These are phyloP conservation scores for Girardia tigrina DNA, from an alignment of 2,888 invertebrate genomes.

Conservation along the genomic window DNA sequence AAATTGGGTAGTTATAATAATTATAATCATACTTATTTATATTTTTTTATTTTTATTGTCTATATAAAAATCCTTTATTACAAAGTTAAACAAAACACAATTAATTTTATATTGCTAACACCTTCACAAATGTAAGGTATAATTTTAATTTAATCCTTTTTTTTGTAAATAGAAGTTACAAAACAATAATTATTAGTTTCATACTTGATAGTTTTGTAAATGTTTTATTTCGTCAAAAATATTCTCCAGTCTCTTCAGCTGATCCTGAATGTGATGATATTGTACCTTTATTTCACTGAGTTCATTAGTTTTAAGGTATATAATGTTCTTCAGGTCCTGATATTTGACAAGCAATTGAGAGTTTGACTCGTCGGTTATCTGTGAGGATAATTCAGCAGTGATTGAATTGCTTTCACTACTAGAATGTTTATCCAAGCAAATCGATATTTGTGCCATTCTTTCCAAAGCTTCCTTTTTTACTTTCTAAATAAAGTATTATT, in stretches of 20 bases:
- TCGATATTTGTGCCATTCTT: conserved; percentile 10
- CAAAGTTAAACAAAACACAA: no score
- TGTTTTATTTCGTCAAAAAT: not conserved
- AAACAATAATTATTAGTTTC: not conserved
- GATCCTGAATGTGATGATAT: not conserved
- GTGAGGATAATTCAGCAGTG: not conserved
- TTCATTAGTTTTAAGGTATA: conserved; percentile 9
- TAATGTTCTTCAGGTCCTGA: not conserved
- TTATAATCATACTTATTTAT: no score
- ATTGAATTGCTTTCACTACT: not conserved
- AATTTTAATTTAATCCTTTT: no score
- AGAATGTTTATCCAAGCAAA: not conserved
- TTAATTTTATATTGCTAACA: no score
- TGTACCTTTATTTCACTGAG: conserved; percentile 7
- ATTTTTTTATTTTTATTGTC: no score
- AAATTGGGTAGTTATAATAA: no score
- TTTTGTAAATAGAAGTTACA: no score
- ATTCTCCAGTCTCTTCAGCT: not conserved
- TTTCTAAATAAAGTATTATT: no score
- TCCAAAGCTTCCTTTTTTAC: conserved; percentile 12
- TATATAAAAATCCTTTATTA: no score
- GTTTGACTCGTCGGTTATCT: not conserved
- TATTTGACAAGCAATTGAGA: not conserved
- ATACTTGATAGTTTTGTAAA: not conserved
- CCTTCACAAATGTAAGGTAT: no score